Base-by-base conservation (phyloP, 2,888 invertebrate species). In the Fragum sueziense region DNA sequence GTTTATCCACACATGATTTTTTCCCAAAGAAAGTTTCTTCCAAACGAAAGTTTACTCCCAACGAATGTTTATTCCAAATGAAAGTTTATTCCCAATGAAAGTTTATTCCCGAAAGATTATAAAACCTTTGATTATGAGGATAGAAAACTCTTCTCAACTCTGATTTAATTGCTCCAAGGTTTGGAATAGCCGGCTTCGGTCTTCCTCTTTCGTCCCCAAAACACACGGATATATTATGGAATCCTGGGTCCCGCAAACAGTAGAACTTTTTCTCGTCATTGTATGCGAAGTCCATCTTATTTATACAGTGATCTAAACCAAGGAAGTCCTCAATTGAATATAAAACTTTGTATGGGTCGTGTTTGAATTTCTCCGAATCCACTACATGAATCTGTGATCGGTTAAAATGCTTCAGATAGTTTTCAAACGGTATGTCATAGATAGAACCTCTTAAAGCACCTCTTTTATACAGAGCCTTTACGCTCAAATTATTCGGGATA, bases 41-140 rank as follows among this genome's bases (percentile, higher is more conserved):
- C n/a, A n/a, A n/a, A n/a, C n/a, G n/a, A n/a, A n/a, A n/a, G n/a
- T n/a, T n/a, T n/a, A n/a, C n/a, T n/a, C n/a, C n/a, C n/a, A n/a
- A n/a, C n/a, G n/a, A n/a, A n/a, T n/a, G n/a, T n/a, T n/a, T n/a
- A n/a, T n/a, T n/a, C n/a, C n/a, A n/a, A n/a, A n/a, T n/a, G n/a
- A n/a, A n/a, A n/a, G n/a, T n/a, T n/a, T 57, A 57, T 7, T 57
- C 14, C 57, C 57, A 57, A 27, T 25, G 14, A 57, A 57, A 57
- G 14, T 29, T 57, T 22, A 2, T 6, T 6, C 57, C 57, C 7
- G 57, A 25, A 1, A 27, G 27, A 29, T 57, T 57, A 27, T 27
- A 57, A 57, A 57, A 57, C 29, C 57, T 25, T 57, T 57, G 27
- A 29, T 57, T 57, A 29, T 57, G 57, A 14, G 57, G 57, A 9